phyloP scores from a whole-genome alignment of 37 sponge, comb jelly and placozoan genomes.

The Aplysina aerophoba region DNA sequence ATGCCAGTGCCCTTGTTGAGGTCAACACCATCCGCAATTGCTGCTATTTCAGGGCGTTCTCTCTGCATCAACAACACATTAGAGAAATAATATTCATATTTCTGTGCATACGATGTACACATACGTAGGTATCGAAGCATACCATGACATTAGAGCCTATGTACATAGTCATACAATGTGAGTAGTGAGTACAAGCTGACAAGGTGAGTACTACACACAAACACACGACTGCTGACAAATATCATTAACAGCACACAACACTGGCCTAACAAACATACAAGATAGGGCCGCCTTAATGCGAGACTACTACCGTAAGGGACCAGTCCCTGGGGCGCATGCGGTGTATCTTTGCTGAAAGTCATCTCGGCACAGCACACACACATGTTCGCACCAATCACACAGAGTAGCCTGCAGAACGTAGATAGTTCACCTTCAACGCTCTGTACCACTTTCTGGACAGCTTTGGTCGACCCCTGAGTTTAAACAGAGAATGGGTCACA shows the following conservation, averaged over 20 bases:
- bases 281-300: no score
- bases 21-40: conserved; percentile 81
- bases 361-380: not conserved
- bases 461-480: conserved; percentile 81
- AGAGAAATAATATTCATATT: not conserved
- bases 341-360: conserved; percentile 22
- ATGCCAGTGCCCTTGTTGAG: conserved; percentile 74
- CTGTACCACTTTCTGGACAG: conserved; percentile 93
- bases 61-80: conserved; percentile 35
- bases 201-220: no score
- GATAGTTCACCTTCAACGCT: conserved; percentile 46
- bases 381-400: no score
- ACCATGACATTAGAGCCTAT: not conserved
- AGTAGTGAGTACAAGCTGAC: no score
- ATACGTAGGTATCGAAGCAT: not conserved
- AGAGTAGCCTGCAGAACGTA: no score
- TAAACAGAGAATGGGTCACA: not conserved
- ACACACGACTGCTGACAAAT: no score
- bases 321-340: no score
- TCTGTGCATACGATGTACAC: not conserved
- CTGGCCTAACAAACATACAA: no score
- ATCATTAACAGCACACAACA: no score
- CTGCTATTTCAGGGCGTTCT: conserved; percentile 82
- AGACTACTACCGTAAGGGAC: no score
- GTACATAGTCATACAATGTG: no score